Evolutionary conservation across 2,113 vertebrate species (phyloP).

Genomic region (Etheostoma spectabile): DNA sequence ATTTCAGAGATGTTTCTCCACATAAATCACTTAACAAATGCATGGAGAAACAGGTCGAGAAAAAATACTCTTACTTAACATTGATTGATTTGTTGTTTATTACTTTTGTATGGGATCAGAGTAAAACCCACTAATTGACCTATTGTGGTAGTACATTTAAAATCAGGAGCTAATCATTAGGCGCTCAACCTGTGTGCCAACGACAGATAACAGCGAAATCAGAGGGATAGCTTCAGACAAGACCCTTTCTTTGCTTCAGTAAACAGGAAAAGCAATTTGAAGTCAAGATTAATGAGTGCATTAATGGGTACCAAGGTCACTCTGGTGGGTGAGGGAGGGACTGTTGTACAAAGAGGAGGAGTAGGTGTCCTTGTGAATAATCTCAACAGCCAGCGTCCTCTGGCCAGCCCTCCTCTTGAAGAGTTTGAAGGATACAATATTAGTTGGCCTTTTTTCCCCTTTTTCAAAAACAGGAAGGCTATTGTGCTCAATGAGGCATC

Average conservation of each 20-base stretch:
- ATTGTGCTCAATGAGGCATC: slow-evolving; percentile 65
- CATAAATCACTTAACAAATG: no score
- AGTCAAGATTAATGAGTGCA: slow-evolving; percentile 16
- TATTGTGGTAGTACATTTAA: neutral
- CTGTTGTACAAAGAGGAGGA: slow-evolving; percentile 16
- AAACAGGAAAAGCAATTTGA: slow-evolving; percentile 16
- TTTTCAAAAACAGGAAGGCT: slow-evolving; percentile 43
- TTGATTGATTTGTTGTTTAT: neutral
- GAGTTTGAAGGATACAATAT: slow-evolving; percentile 33
- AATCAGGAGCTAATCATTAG: neutral
- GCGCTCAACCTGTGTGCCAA: neutral
- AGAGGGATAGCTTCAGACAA: neutral
- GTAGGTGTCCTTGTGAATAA: slow-evolving; percentile 62
- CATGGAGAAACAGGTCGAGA: no score
- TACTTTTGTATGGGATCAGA: neutral
- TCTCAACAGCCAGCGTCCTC: slow-evolving; percentile 29
- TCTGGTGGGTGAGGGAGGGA: neutral
- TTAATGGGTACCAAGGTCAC: slow-evolving; percentile 27
- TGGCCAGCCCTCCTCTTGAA: neutral
- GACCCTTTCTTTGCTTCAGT: neutral
- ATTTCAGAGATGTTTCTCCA: no score
- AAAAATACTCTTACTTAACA: neutral
- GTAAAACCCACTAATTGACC: neutral
- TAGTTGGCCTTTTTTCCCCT: slow-evolving; percentile 8
- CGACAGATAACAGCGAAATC: neutral